phyloP scores from a whole-genome alignment of 2,888 invertebrate genomes.

The Azorinus chamasolen region DNA sequence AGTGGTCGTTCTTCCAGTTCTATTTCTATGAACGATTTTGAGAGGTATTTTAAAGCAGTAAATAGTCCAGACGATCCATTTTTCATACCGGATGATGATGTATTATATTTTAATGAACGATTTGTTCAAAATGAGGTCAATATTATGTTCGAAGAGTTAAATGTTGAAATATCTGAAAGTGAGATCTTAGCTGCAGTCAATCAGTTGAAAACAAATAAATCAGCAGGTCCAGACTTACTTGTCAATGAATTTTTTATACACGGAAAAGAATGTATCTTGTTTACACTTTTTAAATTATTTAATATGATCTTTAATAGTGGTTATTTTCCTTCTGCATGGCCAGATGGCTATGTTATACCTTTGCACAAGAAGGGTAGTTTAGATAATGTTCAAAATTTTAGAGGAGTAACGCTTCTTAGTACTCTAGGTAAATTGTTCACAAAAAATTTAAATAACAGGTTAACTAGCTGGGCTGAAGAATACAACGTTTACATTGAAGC shows the following conservation, averaged over 20 bases:
- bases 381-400: slow-evolving; percentile 34
- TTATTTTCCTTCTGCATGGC: slow-evolving; percentile 18
- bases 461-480: no score
- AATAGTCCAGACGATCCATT: slow-evolving; percentile 4
- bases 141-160: slow-evolving; percentile 27
- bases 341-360: slow-evolving; percentile 22
- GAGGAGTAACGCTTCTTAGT: slow-evolving; percentile 28
- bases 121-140: slow-evolving; percentile 19
- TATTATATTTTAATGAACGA: slow-evolving; percentile 13
- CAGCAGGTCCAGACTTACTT: slow-evolving; percentile 14
- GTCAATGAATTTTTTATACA: slow-evolving; percentile 30
- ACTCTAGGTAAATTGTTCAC: slow-evolving; percentile 35
- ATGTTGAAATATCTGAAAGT: not conserved
- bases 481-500: no score
- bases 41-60: no score
- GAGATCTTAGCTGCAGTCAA: slow-evolving; percentile 9
- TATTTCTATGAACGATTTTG: no score
- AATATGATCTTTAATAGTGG: slow-evolving; percentile 17
- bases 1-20: no score
- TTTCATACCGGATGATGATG: slow-evolving; percentile 25
- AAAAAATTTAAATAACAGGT: slow-evolving; percentile 14
- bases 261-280: not conserved
- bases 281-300: not conserved
- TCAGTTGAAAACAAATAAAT: slow-evolving; percentile 3
- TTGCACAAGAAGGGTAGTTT: slow-evolving; percentile 25